Evolutionary conservation across 2,888 invertebrate genomes (phyloP), one percentile per base, ranked within the genome.

Genomic region (Acrobasis suavella): DNA sequence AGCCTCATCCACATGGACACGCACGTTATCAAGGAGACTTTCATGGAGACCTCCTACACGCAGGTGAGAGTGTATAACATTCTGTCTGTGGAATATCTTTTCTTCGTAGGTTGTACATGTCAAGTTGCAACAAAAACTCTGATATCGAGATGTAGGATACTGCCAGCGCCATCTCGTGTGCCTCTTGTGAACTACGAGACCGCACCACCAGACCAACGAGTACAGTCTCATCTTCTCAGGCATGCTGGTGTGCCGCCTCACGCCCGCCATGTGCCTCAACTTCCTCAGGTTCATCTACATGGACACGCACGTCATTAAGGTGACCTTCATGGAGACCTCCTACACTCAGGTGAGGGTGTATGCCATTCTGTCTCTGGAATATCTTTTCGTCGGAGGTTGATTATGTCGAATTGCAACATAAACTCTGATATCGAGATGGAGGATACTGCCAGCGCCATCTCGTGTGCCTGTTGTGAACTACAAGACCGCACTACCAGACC

Each of bases 221-320:
- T 98, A 99, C 92, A 98, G 98, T 83, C 95, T 99, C 67, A 98
- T 99, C 80, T 99, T 99, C 92, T 98, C 98, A 72, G 99, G 99
- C 63, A 99, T 99, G 99, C 95, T 99, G 94, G 94, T 98, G 50
- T 99, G 99, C 82, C 96, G 99, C 1, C 93, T 99, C 61, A 99
- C 99, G 0, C 98, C 99, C 0, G 99, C 99, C 2, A 96, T 99
- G 94, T 99, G 99, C 87, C 94, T 99, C 56, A 99, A 99, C 91
- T 99, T 99, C 84, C 94, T 99, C 60, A 98, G 99, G 42, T 93
- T 99, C 37, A 97, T 99, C 74, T 99, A 99, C 80, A 97, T 99
- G 96, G 99, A 99, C 87, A 98, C 98, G 49, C 98, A 98, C 78
- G 95, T 98, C 62, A 97, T 97, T 65, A 95, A 96, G 73, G 93